phyloP scores from a whole-genome alignment of 2,113 vertebrate genomes.

The Xiphias gladius region DNA sequence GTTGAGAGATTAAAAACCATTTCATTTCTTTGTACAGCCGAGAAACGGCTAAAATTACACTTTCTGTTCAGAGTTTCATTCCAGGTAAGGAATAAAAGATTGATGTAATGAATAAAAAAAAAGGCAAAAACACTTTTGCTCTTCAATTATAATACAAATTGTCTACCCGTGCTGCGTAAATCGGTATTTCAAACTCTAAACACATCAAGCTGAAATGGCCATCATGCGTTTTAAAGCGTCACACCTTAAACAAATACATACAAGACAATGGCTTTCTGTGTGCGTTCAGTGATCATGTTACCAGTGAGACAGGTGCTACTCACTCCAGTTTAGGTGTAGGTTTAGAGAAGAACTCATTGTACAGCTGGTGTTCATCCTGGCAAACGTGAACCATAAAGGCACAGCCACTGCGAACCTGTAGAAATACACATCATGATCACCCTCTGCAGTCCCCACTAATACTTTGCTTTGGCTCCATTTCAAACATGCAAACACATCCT shows the following conservation, averaged over 20 bases:
- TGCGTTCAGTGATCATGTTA: slow-evolving; percentile 1
- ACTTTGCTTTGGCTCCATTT: slow-evolving; percentile 36
- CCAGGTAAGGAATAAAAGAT: neutral
- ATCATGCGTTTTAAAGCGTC: neutral
- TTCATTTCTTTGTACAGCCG: slow-evolving; percentile 27
- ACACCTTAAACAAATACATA: slow-evolving; percentile 52
- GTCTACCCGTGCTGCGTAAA: neutral
- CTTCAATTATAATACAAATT: neutral
- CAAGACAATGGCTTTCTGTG: neutral
- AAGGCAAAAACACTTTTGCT: neutral
- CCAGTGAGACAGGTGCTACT: slow-evolving; percentile 69
- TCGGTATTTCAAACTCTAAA: neutral
- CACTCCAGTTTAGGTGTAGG: slow-evolving; percentile 94
- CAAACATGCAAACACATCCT: slow-evolving; percentile 37
- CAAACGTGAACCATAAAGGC: slow-evolving; percentile 99
- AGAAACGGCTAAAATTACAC: slow-evolving; percentile 22
- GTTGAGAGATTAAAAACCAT: slow-evolving; percentile 19
- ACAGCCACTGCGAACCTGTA: slow-evolving; percentile 96
- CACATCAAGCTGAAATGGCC: neutral
- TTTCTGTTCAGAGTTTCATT: slow-evolving; percentile 1
- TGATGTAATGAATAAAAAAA: slow-evolving; percentile 22
- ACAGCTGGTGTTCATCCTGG: slow-evolving; percentile 98
- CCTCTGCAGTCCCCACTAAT: neutral
- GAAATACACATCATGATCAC: slow-evolving; percentile 44
- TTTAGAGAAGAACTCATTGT: slow-evolving; percentile 97